Percentiles rank a stretch among this genome's conserved stretches.
phyloP scores from a whole-genome alignment of 1,140 invertebrate species.

The Saccostrea glomerata region DNA sequence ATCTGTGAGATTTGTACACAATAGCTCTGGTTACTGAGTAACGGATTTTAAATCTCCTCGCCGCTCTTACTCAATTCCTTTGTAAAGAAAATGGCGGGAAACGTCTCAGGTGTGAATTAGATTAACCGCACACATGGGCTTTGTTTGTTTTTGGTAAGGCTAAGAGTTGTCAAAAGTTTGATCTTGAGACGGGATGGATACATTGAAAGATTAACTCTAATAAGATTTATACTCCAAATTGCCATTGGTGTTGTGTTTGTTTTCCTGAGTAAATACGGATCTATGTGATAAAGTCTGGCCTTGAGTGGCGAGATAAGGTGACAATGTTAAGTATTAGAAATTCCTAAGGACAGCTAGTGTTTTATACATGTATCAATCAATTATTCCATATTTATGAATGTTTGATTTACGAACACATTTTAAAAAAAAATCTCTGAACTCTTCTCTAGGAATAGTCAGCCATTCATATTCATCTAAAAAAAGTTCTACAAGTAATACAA shows the following conservation, averaged over 20 bases:
- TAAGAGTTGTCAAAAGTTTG: slow-evolving; percentile 28
- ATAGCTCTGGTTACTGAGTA: not conserved
- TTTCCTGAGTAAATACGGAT: slow-evolving; percentile 13
- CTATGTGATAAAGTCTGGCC: not conserved
- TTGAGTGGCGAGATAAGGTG: not conserved
- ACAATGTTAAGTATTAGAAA: not conserved
- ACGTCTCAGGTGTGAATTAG: slow-evolving; percentile 24
- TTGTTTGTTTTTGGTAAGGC: slow-evolving; percentile 6
- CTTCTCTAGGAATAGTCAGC: no score
- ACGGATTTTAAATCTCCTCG: not conserved
- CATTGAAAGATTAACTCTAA: slow-evolving; percentile 8
- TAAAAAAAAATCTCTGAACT: no score
- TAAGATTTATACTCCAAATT: slow-evolving; percentile 26
- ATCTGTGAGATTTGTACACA: slow-evolving; percentile 7
- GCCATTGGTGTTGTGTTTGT: slow-evolving; percentile 1
- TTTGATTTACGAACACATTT: no score
- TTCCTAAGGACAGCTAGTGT: not conserved
- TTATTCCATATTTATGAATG: no score
- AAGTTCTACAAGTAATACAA: no score
- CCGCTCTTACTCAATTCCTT: not conserved
- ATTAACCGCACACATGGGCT: slow-evolving; percentile 1
- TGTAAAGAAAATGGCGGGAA: slow-evolving; percentile 24
- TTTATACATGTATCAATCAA: no score
- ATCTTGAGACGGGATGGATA: not conserved
- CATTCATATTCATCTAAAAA: no score